These are phyloP conservation scores for Microchrysa polita DNA, from an alignment of 2,888 invertebrate species.

Conservation along the genomic window DNA sequence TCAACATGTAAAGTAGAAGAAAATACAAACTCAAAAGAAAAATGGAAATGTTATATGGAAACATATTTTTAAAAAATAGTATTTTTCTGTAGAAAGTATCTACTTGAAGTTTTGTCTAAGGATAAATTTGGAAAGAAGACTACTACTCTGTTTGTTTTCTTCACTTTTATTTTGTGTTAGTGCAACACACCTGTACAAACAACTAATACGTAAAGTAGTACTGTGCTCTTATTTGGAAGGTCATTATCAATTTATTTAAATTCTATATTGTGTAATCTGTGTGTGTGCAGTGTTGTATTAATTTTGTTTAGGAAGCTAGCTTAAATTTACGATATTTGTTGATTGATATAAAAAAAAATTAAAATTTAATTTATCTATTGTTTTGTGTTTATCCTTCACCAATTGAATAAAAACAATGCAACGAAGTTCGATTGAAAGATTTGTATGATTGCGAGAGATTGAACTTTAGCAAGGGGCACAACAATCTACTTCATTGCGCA, in stretches of 20 bases:
- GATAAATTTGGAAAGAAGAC: neutral
- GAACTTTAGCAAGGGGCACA: too few species aligned
- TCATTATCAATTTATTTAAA: neutral
- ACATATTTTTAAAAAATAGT: neutral
- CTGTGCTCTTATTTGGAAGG: neutral
- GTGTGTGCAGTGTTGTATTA: neutral
- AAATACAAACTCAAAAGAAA: constrained; percentile 10
- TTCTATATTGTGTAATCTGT: neutral
- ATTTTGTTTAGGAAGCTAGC: neutral
- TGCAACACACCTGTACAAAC: neutral
- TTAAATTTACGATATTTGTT: neutral
- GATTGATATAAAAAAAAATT: neutral
- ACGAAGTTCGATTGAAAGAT: neutral
- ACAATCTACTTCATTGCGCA: too few species aligned
- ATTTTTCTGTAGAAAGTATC: neutral
- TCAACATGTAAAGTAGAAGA: neutral
- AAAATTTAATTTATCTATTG: neutral
- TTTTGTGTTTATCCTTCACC: neutral
- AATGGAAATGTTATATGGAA: constrained; percentile 29
- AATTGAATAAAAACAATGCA: neutral
- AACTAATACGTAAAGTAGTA: too few species aligned
- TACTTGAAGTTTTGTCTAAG: neutral
- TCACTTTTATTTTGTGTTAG: neutral
- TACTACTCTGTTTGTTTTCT: neutral
- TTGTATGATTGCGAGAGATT: too few species aligned